Evolutionary conservation across 2,797 vertebrate species (phyloP).

Genomic region (Salmo trutta): DNA sequence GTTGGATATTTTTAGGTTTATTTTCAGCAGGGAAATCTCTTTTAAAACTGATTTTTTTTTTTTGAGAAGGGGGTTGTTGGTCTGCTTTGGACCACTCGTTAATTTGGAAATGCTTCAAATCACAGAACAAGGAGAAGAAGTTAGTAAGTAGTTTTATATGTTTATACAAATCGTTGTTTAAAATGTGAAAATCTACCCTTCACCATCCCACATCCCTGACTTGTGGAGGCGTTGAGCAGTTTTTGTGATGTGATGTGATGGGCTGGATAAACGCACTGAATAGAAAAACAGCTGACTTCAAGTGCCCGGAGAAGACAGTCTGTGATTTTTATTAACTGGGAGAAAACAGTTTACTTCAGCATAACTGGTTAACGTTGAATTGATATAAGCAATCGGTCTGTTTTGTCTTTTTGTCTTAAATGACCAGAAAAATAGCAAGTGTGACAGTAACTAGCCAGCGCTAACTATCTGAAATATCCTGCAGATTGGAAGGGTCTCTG

Average conservation of each 20-base stretch:
- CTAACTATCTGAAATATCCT: constrained; percentile 48
- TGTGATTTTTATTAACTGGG: neutral
- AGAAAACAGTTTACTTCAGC: neutral
- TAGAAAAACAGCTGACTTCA: constrained; percentile 10
- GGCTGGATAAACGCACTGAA: constrained; percentile 3
- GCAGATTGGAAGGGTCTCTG: constrained; percentile 34
- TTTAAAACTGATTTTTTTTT: neutral
- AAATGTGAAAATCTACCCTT: neutral
- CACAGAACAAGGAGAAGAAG: neutral
- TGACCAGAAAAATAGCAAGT: neutral
- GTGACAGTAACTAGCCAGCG: neutral
- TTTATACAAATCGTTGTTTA: neutral
- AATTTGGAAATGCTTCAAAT: neutral
- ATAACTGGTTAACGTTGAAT: neutral
- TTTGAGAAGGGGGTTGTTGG: neutral
- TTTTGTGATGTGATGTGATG: neutral
- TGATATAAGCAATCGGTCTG: neutral
- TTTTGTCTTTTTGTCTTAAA: neutral
- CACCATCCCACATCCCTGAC: constrained; percentile 24
- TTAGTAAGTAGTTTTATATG: neutral
- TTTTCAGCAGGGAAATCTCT: neutral
- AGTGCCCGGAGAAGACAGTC: neutral
- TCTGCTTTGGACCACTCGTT: neutral
- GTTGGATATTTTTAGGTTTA: neutral
- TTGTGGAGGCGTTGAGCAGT: constrained; percentile 15